These are phyloP conservation scores for Notamacropus eugenii DNA, from an alignment of 2,797 vertebrate genomes.

Conservation along the genomic window DNA sequence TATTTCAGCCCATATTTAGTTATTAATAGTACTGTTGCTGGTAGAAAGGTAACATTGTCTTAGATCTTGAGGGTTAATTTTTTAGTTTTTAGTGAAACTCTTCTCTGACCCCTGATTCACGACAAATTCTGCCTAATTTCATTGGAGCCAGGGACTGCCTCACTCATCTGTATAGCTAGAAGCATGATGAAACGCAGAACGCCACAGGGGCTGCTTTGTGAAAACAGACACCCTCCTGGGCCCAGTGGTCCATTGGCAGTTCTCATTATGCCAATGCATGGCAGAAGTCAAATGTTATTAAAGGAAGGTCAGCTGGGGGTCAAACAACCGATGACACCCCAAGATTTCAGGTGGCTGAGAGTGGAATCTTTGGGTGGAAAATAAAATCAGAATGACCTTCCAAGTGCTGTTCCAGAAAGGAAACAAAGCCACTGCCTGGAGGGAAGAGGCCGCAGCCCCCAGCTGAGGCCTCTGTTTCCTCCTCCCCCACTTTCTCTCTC, in stretches of 20 bases:
- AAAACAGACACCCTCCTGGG: background rate
- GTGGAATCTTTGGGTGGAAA: background rate
- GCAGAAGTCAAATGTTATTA: accelerated
- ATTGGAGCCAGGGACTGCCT: background rate
- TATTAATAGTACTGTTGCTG: background rate
- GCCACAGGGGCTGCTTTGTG: background rate
- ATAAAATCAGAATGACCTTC: background rate
- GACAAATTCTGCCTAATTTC: background rate
- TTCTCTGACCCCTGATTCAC: background rate
- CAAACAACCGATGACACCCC: background rate
- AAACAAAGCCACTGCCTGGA: accelerated
- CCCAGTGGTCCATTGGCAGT: background rate
- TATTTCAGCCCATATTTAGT: background rate
- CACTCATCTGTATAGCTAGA: background rate
- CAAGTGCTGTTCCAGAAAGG: background rate
- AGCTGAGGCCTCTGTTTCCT: background rate
- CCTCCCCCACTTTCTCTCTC: background rate
- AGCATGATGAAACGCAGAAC: background rate
- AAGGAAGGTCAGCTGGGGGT: accelerated
- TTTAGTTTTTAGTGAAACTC: background rate
- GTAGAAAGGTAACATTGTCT: background rate
- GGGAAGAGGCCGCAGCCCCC: accelerated
- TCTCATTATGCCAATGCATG: background rate
- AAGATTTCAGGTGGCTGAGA: accelerated
- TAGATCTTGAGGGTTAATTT: background rate